Base-by-base conservation (phyloP, 2,888 invertebrate genomes). In the Camptogramma bilineatum region DNA sequence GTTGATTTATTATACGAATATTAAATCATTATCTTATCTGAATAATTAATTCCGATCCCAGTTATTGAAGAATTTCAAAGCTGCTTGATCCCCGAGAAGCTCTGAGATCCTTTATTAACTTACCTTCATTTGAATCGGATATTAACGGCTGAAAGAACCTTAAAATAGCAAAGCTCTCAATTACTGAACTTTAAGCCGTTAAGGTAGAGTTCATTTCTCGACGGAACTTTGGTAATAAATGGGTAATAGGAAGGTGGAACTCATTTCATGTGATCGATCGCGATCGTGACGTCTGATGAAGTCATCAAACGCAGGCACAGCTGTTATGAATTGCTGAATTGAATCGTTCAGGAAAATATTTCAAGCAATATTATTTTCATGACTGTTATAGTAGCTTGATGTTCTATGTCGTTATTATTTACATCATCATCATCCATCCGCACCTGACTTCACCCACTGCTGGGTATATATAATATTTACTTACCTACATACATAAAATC, bases 261-360 rank as follows among this genome's bases (percentile, higher is more conserved):
- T 50, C 64, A 54, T 61, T 57, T 57, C 42, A 58, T 16, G 58
- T 68, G 65, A 69, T 67, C 34, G 51, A 68, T 67, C 48, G 58
- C 60, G 50, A 58, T 69, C 54, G 64, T 64, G 65, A 51, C 50
- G 56, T 56, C 61, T 66, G 19, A 59, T 52, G 51, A 59, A 59
- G 58, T 59, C 54, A 64, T 64, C 34, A 59, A 55, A 31, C 24
- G 31, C 46, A 59, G 51, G 19, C 63, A 52, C 57, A 54, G 53
- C 46, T 61, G 44, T 66, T 62, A 66, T 61, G 44, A 52, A 60
- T 60, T 62, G 63, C 62, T 48, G 21, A 47, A 42, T 57, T 47
- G 57, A 51, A 55, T 47, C 52, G 21, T 48, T 52, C 39, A 21
- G 48, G 34, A 47, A 56, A 50, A 56, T 18, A 48, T 19, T 34